Conservation (phyloP, 2,113 vertebrate species). For the Cheilinus undulatus region DNA sequence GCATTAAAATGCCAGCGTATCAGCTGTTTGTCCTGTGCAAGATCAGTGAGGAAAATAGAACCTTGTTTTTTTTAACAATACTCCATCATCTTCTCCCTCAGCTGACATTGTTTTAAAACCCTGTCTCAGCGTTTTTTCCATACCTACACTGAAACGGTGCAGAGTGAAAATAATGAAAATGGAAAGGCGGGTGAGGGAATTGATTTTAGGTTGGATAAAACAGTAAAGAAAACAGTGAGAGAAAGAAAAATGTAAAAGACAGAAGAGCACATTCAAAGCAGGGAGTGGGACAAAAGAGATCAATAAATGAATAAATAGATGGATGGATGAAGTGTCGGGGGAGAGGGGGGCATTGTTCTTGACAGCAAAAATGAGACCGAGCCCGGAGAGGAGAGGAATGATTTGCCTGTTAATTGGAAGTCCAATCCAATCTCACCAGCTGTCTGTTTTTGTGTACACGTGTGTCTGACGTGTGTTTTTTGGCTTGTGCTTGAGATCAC, state of each 20-base stretch:
- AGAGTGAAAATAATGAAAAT: not conserved
- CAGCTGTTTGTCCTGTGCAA: not conserved
- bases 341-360: not conserved
- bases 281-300: not conserved
- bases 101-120: too few species aligned
- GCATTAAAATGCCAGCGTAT: not conserved
- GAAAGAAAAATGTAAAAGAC: not conserved
- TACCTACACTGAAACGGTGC: not conserved
- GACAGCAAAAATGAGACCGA: conserved; percentile 27
- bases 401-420: conserved; percentile 48
- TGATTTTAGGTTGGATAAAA: too few species aligned
- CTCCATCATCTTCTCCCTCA: too few species aligned
- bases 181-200: not conserved
- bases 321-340: not conserved
- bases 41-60: not conserved
- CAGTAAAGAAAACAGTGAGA: not conserved
- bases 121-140: conserved; percentile 24
- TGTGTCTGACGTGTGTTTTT: conserved; percentile 1
- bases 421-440: conserved; percentile 43
- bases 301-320: not conserved
- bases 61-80: too few species aligned
- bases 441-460: conserved; percentile 19
- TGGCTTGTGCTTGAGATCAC: not conserved
- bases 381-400: conserved; percentile 33
- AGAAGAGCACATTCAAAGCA: not conserved